phyloP scores from a whole-genome alignment of 2,113 vertebrate species.

The Malurus melanocephalus region DNA sequence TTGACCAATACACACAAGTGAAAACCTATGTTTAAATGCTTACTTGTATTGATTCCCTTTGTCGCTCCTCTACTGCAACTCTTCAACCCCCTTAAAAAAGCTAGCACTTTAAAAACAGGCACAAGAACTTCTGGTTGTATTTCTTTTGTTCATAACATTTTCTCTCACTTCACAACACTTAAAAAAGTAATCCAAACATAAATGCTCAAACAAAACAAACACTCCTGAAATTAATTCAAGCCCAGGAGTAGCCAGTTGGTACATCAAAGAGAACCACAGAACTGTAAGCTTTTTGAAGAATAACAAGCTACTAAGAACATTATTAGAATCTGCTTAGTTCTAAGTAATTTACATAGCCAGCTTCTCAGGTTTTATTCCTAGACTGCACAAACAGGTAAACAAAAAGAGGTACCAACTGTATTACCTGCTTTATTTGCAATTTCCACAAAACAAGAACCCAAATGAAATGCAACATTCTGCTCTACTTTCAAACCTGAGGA shows the following conservation, averaged over 20 bases:
- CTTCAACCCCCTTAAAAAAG: background rate
- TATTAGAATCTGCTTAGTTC: background rate
- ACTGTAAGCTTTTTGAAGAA: background rate
- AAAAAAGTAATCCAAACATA: constrained; percentile 8
- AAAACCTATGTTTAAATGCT: background rate
- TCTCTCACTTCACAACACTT: background rate
- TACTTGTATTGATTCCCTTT: background rate
- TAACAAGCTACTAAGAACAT: background rate
- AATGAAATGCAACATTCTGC: background rate
- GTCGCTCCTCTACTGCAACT: background rate
- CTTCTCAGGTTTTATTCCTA: background rate
- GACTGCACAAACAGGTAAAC: background rate
- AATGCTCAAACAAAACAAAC: constrained; percentile 1
- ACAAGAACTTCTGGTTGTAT: background rate
- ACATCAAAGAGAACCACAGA: background rate
- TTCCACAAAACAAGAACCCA: background rate
- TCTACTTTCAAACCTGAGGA: background rate
- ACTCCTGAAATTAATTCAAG: constrained; percentile 12
- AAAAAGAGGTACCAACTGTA: background rate
- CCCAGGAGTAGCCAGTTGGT: background rate
- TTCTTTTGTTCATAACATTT: background rate
- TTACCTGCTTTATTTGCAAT: background rate
- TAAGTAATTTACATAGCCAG: constrained; percentile 5
- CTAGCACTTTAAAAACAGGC: background rate
- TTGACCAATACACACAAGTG: background rate